Conservation (phyloP, 2,888 invertebrate genomes). For the Muschampia plurimacula region DNA sequence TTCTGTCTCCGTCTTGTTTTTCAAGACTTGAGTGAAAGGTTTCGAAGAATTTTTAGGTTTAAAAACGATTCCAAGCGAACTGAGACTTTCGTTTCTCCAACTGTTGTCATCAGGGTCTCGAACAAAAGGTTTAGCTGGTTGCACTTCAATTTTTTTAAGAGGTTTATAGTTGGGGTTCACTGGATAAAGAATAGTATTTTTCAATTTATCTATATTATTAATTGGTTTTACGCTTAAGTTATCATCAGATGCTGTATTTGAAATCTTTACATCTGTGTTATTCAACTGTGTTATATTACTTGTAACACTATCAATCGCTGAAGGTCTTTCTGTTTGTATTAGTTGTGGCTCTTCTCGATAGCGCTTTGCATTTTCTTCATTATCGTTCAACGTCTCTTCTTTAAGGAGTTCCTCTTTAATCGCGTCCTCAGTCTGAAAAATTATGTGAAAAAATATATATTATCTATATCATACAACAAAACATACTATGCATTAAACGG, state of each 20-base stretch:
- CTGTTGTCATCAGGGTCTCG: slow-evolving; percentile 79
- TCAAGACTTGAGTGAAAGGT: slow-evolving; percentile 75
- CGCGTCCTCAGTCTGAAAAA: slow-evolving; percentile 69
- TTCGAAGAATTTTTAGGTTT: slow-evolving; percentile 78
- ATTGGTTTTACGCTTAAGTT: slow-evolving; percentile 66
- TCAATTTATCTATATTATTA: slow-evolving; percentile 55
- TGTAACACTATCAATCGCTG: not conserved
- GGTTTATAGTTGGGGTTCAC: slow-evolving; percentile 73
- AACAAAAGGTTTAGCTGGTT: slow-evolving; percentile 65
- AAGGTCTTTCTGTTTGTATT: slow-evolving; percentile 16
- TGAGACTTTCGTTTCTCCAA: slow-evolving; percentile 81
- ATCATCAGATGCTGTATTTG: slow-evolving; percentile 45
- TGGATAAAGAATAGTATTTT: slow-evolving; percentile 60
- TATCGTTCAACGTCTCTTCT: slow-evolving; percentile 62
- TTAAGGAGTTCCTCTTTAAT: slow-evolving; percentile 70
- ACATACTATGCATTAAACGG: too few species aligned
- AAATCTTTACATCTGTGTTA: not conserved
- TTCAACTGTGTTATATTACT: slow-evolving; percentile 6
- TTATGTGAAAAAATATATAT: slow-evolving; percentile 50
- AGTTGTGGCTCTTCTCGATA: slow-evolving; percentile 46
- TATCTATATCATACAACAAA: not conserved
- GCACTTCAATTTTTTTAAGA: slow-evolving; percentile 74
- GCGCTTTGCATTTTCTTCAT: slow-evolving; percentile 54
- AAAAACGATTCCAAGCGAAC: slow-evolving; percentile 78
- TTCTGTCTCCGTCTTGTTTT: slow-evolving; percentile 75